phyloP scores from a whole-genome alignment of 2,797 vertebrate genomes.

The Dromococcyx pavoninus region DNA sequence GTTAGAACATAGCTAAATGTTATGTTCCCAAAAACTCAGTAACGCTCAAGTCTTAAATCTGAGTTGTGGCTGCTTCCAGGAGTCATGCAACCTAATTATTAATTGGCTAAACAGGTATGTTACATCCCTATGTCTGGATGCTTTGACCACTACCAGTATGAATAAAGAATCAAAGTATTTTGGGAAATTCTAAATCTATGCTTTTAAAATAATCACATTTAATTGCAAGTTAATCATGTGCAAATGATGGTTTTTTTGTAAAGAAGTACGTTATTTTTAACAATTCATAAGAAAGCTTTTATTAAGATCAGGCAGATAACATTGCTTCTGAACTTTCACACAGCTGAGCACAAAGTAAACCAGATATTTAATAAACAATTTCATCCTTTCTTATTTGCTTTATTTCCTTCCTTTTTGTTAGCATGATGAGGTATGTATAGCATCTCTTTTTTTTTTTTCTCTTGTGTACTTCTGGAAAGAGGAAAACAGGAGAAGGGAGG shows the following conservation, averaged over 20 bases:
- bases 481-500: not conserved
- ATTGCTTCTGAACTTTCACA: not conserved
- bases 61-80: not conserved
- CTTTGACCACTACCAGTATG: not conserved
- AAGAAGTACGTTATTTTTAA: not conserved
- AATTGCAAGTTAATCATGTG: not conserved
- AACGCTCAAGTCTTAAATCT: not conserved
- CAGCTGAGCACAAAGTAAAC: not conserved
- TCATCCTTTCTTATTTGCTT: not conserved
- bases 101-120: not conserved
- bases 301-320: not conserved
- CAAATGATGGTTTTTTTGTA: not conserved
- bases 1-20: slow-evolving; percentile 68
- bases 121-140: accelerated
- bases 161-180: not conserved
- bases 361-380: not conserved
- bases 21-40: no score
- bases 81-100: not conserved
- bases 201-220: not conserved
- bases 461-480: not conserved
- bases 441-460: not conserved
- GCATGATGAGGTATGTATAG: not conserved
- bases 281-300: not conserved
- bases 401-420: not conserved
- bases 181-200: not conserved